Conservation (phyloP, 2,888 invertebrate genomes). For the Clistopyga incitator region DNA sequence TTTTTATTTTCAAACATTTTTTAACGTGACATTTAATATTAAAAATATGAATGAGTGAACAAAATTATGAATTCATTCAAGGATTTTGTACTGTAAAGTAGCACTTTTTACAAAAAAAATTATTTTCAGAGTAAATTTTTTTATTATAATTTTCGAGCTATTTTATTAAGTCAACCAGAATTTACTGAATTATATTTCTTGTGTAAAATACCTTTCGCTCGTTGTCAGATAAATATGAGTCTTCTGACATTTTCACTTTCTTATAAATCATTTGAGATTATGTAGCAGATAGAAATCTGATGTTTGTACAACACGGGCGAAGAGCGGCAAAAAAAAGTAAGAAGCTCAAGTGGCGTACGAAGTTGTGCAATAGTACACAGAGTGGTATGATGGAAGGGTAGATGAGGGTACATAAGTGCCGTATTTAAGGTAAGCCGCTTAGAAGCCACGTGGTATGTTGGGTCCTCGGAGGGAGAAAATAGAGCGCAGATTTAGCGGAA, state of each 20-base stretch:
- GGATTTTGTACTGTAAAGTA: too few species aligned
- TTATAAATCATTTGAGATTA: not conserved
- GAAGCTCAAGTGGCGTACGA: not conserved
- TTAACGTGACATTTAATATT: too few species aligned
- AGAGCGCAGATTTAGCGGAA: slow-evolving; percentile 14
- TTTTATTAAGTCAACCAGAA: not conserved
- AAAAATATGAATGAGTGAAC: too few species aligned
- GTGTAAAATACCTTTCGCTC: not conserved
- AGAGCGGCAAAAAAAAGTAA: not conserved
- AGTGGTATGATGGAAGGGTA: slow-evolving; percentile 28
- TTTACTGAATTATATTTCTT: not conserved
- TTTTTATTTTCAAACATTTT: too few species aligned
- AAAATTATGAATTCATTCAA: too few species aligned
- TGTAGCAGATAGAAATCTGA: not conserved
- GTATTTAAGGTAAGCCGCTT: slow-evolving; percentile 62
- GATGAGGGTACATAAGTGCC: slow-evolving; percentile 51
- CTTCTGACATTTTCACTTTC: not conserved
- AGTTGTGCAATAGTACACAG: not conserved
- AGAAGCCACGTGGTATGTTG: slow-evolving; percentile 27
- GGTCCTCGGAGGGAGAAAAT: slow-evolving; percentile 9
- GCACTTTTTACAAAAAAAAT: not conserved
- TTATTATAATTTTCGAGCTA: not conserved
- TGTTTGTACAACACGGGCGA: not conserved
- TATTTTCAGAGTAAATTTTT: not conserved
- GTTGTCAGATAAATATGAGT: not conserved